These are phyloP conservation scores for Nycticebus coucang DNA, from an alignment of 2,113 vertebrate species.

Conservation along the genomic window DNA sequence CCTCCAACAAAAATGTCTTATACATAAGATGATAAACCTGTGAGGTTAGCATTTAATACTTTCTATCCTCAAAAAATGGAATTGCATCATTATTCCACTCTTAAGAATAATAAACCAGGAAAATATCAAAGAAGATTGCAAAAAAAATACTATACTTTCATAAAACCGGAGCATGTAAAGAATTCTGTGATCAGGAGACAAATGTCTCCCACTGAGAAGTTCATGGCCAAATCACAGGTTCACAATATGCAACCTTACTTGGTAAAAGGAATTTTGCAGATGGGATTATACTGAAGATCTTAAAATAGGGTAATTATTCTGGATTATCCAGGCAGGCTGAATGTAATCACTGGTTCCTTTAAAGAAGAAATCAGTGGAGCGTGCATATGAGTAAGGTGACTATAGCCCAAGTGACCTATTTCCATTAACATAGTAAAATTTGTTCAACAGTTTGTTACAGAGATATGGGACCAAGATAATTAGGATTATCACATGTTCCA, in stretches of 20 bases:
- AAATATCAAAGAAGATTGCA: not conserved
- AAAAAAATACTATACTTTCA: not conserved
- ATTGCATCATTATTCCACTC: not conserved
- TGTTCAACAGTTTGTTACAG: conserved; percentile 96
- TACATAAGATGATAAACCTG: not conserved
- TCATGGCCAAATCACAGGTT: not conserved
- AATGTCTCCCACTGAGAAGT: not conserved
- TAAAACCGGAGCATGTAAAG: not conserved
- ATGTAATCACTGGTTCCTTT: not conserved
- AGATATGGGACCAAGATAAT: conserved; percentile 97
- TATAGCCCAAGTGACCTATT: too few relatives aligned
- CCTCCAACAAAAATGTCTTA: not conserved
- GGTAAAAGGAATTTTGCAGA: not conserved
- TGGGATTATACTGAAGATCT: not conserved
- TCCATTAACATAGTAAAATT: conserved; percentile 83
- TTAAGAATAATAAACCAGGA: not conserved
- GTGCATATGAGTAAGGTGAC: too few relatives aligned
- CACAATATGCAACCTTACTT: not conserved
- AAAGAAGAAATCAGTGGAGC: not conserved
- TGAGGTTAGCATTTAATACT: not conserved
- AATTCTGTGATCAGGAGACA: not conserved
- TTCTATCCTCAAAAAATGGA: not conserved
- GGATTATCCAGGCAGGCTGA: not conserved
- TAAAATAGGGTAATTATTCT: not conserved
- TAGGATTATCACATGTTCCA: conserved; percentile 93